Base-by-base conservation (phyloP, 1,140 invertebrate species). In the Bradynema listronoti region DNA sequence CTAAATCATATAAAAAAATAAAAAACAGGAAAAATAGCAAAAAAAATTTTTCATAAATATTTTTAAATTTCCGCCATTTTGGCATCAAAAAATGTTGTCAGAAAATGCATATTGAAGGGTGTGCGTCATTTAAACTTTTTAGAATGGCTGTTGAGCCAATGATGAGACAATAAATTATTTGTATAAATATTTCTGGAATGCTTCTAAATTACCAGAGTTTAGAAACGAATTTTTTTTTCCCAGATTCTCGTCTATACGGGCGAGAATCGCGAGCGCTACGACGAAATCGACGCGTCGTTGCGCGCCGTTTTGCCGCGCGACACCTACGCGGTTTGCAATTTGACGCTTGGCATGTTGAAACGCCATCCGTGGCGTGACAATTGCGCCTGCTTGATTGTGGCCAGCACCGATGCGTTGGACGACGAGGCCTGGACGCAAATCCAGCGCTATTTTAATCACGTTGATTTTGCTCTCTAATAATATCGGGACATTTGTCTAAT, bases 221-320 rank as follows among this genome's bases (percentile, higher is more conserved):
- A n/a, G n/a, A n/a, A n/a, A n/a, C n/a, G n/a, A n/a, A n/a, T n/a
- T n/a, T n/a, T n/a, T n/a, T n/a, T 55, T 30, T 39, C 56, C 19
- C 32, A 72, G 73, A 51, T 73, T 43, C 36, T 77, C n/a, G 69
- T 74, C 22, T 74, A 74, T 29, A 73, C 73, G 1, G 72, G 62
- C n/a, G 67, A 74, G 30, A 33, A 66, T 39, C 29, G 30, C 6
- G 61, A 52, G 1, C 53, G 70, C 2, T 74, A 58, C 36, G 25
- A 43, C 22, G 25, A 57, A 32, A 77, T 74, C 42, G 50, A 47
- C 11, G 27, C 4, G 11, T 50, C 62, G 4, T 34, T 74, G 11
- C 29, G 52, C 5, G 22, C 22, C 0, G 57, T 76, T 36, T 45
- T 74, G 9, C 70, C 73, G n/a, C n/a, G 47, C 16, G 57, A 71